phyloP scores from a whole-genome alignment of 2,888 invertebrate genomes.

The Dicycla oo region DNA sequence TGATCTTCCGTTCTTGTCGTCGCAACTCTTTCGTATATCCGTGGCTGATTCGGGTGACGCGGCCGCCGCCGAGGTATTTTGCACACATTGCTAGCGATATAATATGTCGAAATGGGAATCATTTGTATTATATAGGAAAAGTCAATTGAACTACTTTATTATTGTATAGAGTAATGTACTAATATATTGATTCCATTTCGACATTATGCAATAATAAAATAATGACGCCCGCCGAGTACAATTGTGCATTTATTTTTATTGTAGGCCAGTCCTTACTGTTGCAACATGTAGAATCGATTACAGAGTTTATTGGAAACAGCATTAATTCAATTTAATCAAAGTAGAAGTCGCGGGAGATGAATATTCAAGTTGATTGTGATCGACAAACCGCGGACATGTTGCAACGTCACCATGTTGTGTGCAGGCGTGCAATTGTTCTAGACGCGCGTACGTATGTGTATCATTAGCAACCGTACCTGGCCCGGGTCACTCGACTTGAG shows the following conservation, averaged over 20 bases:
- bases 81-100: constrained; percentile 89
- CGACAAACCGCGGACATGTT: constrained; percentile 53
- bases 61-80: constrained; percentile 82
- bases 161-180: constrained; percentile 21
- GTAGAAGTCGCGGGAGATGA: constrained; percentile 8
- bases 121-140: constrained; percentile 5
- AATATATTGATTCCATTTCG: constrained; percentile 75
- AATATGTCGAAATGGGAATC: constrained; percentile 80
- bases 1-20: constrained; percentile 42
- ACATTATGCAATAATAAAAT: constrained; percentile 80
- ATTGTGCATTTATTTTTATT: constrained; percentile 68
- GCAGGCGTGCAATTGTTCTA: constrained; percentile 77
- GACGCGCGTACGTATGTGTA: constrained; percentile 78
- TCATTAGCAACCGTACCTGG: constrained; percentile 93
- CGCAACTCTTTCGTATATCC: constrained; percentile 72
- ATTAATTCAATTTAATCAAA: constrained; percentile 10
- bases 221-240: constrained; percentile 86
- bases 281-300: constrained; percentile 64
- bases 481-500: constrained; percentile 95
- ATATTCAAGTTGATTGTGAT: constrained; percentile 7
- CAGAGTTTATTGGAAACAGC: background rate
- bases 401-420: constrained; percentile 51
- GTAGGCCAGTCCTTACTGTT: constrained; percentile 52
- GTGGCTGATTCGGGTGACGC: constrained; percentile 86
- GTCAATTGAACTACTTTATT: constrained; percentile 18